phyloP scores from a whole-genome alignment of 2,113 vertebrate genomes.

The Bubo blakistoni region DNA sequence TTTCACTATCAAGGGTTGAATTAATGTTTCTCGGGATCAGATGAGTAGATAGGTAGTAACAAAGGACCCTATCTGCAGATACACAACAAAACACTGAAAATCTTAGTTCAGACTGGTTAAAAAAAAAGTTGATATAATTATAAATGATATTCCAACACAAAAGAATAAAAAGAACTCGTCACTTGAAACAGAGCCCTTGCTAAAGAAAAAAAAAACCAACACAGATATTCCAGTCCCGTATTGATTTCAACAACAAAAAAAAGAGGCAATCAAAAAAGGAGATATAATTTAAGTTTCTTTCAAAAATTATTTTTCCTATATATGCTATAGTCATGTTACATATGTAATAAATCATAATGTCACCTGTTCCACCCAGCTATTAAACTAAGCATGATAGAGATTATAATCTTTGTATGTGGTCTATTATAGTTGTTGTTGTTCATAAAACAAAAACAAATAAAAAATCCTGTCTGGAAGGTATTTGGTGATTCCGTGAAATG shows the following conservation, averaged over 20 bases:
- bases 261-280: fast-evolving
- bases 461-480: neutral
- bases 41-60: neutral
- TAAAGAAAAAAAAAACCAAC: neutral
- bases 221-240: neutral
- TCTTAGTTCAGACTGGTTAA: neutral
- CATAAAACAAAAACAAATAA: neutral
- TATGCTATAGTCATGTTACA: neutral
- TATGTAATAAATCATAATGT: neutral
- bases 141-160: neutral
- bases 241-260: neutral
- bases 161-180: neutral
- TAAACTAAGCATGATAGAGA: neutral
- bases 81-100: neutral
- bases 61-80: neutral
- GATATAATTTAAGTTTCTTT: neutral
- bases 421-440: neutral
- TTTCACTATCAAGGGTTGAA: neutral
- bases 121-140: neutral
- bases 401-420: neutral
- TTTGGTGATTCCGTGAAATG: neutral
- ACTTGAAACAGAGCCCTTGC: neutral
- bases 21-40: neutral
- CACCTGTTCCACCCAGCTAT: neutral
- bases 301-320: neutral